Conservation (phyloP, 2,888 invertebrate species). For the Thyatira batis region DNA sequence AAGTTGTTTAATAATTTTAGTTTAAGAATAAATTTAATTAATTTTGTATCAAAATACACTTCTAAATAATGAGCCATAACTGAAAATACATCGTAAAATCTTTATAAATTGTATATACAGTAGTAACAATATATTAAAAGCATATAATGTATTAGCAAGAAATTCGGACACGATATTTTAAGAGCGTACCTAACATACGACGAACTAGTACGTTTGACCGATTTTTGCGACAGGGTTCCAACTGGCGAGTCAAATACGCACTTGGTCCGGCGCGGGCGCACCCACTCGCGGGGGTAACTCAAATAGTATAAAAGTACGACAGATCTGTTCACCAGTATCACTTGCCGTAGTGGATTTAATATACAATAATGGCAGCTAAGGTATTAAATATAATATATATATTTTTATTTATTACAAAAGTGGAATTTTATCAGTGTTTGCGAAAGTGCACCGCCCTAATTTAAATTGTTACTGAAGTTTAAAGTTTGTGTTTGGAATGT, state of each 20-base stretch:
- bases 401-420: not conserved
- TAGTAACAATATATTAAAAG: too few relatives aligned
- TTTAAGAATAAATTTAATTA: too few relatives aligned
- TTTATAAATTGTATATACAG: too few relatives aligned
- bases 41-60: too few relatives aligned
- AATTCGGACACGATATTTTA: too few relatives aligned
- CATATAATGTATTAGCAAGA: too few relatives aligned
- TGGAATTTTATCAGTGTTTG: not conserved
- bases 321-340: conserved; percentile 63
- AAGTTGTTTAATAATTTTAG: too few relatives aligned
- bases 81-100: too few relatives aligned
- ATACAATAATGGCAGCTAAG: conserved; percentile 78
- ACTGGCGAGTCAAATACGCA: conserved; percentile 22
- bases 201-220: conserved; percentile 17
- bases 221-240: conserved; percentile 39
- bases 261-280: conserved; percentile 33
- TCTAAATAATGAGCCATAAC: too few relatives aligned
- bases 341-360: conserved; percentile 69
- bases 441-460: not conserved
- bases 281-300: conserved; percentile 61
- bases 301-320: conserved; percentile 69
- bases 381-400: conserved; percentile 45
- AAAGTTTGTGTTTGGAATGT: not conserved
- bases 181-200: too few relatives aligned
- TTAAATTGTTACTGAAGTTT: not conserved